phyloP scores from a whole-genome alignment of 1,140 invertebrate species.

The Penaeus indicus region DNA sequence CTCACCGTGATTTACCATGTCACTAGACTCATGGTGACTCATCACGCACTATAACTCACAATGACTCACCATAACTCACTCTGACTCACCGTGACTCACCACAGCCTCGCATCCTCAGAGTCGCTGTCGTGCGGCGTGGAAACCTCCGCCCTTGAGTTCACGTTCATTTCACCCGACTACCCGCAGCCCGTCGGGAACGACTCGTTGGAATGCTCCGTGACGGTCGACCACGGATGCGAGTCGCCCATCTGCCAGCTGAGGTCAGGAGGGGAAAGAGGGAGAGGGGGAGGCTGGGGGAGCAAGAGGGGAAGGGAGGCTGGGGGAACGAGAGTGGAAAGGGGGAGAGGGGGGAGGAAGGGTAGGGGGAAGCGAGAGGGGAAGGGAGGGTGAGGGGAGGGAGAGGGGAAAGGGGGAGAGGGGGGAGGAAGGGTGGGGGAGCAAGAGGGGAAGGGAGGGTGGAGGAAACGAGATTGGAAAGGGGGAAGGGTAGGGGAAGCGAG shows the following conservation, averaged over 20 bases:
- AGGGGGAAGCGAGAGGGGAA: no score
- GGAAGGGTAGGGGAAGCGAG: no score
- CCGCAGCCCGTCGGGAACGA: slow-evolving; percentile 25
- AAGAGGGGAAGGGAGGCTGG: background rate
- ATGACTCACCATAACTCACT: no score
- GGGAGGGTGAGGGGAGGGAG: no score
- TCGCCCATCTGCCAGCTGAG: slow-evolving; percentile 57
- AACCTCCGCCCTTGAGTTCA: slow-evolving; percentile 48
- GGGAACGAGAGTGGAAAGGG: background rate
- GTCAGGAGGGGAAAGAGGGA: background rate
- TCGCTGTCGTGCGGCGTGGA: slow-evolving; percentile 39
- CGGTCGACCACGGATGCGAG: slow-evolving; percentile 58
- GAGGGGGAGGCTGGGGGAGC: background rate
- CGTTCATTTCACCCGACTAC: slow-evolving; percentile 46
- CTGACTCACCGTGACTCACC: background rate
- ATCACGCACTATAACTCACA: no score
- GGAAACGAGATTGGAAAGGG: no score
- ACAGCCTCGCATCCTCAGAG: slow-evolving; percentile 12
- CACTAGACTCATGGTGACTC: no score
- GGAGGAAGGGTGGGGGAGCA: no score
- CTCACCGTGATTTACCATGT: no score
- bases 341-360: no score
- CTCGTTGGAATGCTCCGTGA: slow-evolving; percentile 48
- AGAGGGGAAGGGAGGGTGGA: no score
- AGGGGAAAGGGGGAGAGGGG: no score